Conservation (phyloP, 2,888 invertebrate species). For the Dicyrtomina minuta region DNA sequence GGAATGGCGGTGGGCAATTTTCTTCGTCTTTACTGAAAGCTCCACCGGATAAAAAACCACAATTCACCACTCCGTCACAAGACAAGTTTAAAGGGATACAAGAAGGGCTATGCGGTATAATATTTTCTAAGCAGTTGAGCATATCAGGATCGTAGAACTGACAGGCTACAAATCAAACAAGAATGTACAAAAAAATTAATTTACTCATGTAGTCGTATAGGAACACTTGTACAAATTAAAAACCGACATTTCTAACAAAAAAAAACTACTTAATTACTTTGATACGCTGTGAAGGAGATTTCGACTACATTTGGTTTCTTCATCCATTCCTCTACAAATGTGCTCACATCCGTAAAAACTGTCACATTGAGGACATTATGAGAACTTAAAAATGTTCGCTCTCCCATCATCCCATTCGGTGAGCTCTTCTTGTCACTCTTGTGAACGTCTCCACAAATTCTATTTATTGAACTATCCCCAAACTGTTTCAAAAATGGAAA, state of each 20-base stretch:
- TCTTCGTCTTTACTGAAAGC: conserved; percentile 49
- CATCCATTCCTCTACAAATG: conserved; percentile 21
- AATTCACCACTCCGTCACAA: conserved; percentile 50
- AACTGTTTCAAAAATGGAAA: conserved; percentile 11
- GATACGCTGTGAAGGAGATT: conserved; percentile 51
- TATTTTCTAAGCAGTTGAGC: conserved; percentile 26
- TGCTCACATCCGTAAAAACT: conserved; percentile 24
- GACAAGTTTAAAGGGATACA: conserved; percentile 45
- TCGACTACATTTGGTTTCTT: conserved; percentile 39
- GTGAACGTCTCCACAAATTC: conserved; percentile 30
- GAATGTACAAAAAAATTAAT: neutral
- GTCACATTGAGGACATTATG: conserved; percentile 25
- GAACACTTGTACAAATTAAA: neutral
- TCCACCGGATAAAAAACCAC: conserved; percentile 42
- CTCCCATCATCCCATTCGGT: conserved; percentile 27
- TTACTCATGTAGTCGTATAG: no score
- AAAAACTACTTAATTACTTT: no score
- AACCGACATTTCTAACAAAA: no score
- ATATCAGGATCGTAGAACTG: conserved; percentile 18
- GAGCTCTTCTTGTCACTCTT: conserved; percentile 29
- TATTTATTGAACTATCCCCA: conserved; percentile 27
- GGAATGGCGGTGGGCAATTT: conserved; percentile 27
- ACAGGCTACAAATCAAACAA: conserved; percentile 8
- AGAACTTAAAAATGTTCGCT: conserved; percentile 25
- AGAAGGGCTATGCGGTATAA: conserved; percentile 20